phyloP scores from a whole-genome alignment of 2,113 vertebrate genomes.

The Jacana jacana region DNA sequence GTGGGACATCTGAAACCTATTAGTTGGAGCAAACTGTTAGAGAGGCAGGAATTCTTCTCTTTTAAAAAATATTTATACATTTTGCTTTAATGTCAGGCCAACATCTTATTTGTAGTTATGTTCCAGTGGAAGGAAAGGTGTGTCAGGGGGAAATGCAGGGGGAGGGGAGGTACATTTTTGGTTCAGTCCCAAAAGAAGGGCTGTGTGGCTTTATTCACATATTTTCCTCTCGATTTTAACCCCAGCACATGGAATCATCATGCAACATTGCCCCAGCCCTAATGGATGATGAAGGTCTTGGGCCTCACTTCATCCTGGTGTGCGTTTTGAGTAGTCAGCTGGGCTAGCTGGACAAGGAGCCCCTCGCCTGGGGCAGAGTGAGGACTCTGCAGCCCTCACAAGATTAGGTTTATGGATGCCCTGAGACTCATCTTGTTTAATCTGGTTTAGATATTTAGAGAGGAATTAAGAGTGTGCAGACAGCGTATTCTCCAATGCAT shows the following conservation, averaged over 20 bases:
- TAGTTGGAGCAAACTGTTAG: conserved; percentile 78
- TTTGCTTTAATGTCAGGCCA: conserved; percentile 65
- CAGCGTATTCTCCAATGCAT: background rate
- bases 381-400: background rate
- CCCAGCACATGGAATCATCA: background rate
- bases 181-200: conserved; percentile 13
- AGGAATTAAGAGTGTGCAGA: background rate
- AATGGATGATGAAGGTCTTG: background rate
- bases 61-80: conserved; percentile 66
- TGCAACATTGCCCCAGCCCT: background rate
- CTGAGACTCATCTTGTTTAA: background rate
- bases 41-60: conserved; percentile 72
- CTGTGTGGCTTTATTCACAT: background rate
- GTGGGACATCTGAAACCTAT: conserved; percentile 85
- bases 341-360: background rate
- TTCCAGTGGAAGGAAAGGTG: conserved; percentile 69
- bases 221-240: background rate
- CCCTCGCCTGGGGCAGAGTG: background rate
- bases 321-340: background rate
- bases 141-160: conserved; percentile 47
- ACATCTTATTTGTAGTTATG: conserved; percentile 60
- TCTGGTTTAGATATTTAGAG: background rate
- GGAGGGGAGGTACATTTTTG: conserved; percentile 36
- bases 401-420: background rate
- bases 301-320: background rate